Percentiles rank a stretch among this genome's conserved stretches.
phyloP scores from a whole-genome alignment of 2,888 invertebrate species.

The Nebria salina region DNA sequence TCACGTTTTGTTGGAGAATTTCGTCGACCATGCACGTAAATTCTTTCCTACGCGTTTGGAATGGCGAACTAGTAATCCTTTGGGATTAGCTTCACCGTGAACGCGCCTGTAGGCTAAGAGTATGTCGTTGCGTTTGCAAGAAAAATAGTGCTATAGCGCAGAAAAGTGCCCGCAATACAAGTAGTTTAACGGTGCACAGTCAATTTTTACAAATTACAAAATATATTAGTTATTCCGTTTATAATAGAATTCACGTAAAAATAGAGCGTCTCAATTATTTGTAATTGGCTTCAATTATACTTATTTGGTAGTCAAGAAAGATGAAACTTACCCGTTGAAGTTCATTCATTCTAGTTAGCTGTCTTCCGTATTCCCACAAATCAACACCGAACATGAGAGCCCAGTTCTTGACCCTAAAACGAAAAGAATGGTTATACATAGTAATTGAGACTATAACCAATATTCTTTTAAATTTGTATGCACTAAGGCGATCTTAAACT shows the following conservation, averaged over 20 bases:
- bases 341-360: slow-evolving; percentile 88
- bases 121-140: not conserved
- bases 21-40: slow-evolving; percentile 13
- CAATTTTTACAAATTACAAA: not conserved
- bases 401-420: slow-evolving; percentile 90
- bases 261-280: not conserved
- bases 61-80: slow-evolving; percentile 2
- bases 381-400: slow-evolving; percentile 90
- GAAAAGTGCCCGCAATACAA: not conserved
- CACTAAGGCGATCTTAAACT: not conserved
- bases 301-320: not conserved
- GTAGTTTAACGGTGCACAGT: not conserved
- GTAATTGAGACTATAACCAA: not conserved
- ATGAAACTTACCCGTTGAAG: slow-evolving; percentile 80
- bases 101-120: not conserved
- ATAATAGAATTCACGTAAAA: not conserved
- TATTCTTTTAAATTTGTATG: not conserved
- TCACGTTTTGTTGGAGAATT: not conserved
- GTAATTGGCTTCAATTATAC: not conserved
- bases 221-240: not conserved
- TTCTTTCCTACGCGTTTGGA: not conserved
- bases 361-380: slow-evolving; percentile 88
- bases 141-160: not conserved
- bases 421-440: slow-evolving; percentile 52
- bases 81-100: not conserved